Base-by-base conservation (phyloP, 2,113 vertebrate species). In the Hippolais icterina region DNA sequence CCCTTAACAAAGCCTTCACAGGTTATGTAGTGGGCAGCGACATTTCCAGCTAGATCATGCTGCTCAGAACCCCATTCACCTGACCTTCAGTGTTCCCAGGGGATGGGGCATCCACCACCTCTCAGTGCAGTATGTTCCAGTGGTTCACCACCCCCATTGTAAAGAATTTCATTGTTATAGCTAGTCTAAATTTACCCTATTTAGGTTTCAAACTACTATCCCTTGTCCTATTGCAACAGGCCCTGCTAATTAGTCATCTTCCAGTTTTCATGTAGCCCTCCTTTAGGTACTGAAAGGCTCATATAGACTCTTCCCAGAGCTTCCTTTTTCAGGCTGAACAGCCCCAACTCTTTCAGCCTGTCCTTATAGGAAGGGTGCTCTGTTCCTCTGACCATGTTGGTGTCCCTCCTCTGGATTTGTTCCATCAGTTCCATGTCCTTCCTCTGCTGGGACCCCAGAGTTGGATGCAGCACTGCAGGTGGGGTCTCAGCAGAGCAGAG, bases 361-460 rank as follows among this genome's bases (percentile, higher is more conserved):
- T 75, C 11, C 5, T 75, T 4, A 4, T 5, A 17, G 28, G 23
- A 52, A 20, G 8, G 39, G 11, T 75, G n/a, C 13, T 59, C 10
- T 8, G 39, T 33, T 28, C 37, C 19, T 59, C 19, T 39, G 9
- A 10, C 15, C 11, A 17, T 33, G 1, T 15, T 57, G 28, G 5
- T 37, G 11, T 15, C 33, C 10, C 31, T 74, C 6, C 37, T 66
- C 52, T 44, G 15, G 19, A 28, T 15, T 15, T 0, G 0, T 6
- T 50, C 14, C 27, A 23, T 6, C 19, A 71, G 25, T 2, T 71
- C 31, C 11, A 2, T 64, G 37, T 52, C 27, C 44, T 8, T 4
- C 31, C 39, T 63, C 10, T 70, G 23, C 28, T 39, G 28, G 16
- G 12, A 20, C 3, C n/a, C 60, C 33, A 74, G 44, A 39, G 22